phyloP scores from a whole-genome alignment of 2,113 vertebrate genomes.

The Catharus minimus region DNA sequence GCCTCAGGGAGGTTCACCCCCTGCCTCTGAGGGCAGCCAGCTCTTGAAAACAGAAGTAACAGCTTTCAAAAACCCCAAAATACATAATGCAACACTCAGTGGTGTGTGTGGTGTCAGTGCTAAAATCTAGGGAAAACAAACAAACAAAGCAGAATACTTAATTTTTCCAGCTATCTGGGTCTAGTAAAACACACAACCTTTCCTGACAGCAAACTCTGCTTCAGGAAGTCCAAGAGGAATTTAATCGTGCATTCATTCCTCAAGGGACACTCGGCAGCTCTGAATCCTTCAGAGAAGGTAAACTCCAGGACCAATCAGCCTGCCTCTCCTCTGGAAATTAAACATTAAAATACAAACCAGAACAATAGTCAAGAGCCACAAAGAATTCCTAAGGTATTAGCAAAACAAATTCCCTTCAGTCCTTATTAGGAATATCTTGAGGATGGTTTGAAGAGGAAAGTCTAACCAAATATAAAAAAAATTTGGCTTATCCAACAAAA shows the following conservation, averaged over 20 bases:
- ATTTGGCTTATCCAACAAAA: constrained; percentile 38
- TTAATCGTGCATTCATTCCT: background rate
- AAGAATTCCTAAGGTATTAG: constrained; percentile 62
- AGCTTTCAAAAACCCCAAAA: background rate
- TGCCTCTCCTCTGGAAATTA: constrained; percentile 5
- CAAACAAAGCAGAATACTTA: background rate
- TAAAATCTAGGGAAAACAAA: background rate
- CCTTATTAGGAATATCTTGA: constrained; percentile 61
- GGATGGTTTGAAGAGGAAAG: constrained; percentile 39
- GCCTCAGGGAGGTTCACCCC: background rate
- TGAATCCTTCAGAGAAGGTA: constrained; percentile 8
- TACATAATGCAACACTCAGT: background rate
- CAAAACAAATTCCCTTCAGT: constrained; percentile 61
- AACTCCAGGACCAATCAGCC: background rate
- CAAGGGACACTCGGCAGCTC: background rate
- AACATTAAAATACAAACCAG: constrained; percentile 28
- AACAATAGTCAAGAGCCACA: constrained; percentile 43
- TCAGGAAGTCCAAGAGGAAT: background rate
- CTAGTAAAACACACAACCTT: background rate
- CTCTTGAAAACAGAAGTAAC: background rate
- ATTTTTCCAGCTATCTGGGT: background rate
- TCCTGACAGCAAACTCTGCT: background rate
- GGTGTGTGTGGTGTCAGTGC: background rate
- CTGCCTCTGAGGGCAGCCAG: background rate
- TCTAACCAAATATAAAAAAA: constrained; percentile 46